A percentile compares a stretch with the other conserved stretches of the same genome.
Evolutionary conservation across 2,113 vertebrate genomes (phyloP).

Genomic region (Rhinolophus sinicus): DNA sequence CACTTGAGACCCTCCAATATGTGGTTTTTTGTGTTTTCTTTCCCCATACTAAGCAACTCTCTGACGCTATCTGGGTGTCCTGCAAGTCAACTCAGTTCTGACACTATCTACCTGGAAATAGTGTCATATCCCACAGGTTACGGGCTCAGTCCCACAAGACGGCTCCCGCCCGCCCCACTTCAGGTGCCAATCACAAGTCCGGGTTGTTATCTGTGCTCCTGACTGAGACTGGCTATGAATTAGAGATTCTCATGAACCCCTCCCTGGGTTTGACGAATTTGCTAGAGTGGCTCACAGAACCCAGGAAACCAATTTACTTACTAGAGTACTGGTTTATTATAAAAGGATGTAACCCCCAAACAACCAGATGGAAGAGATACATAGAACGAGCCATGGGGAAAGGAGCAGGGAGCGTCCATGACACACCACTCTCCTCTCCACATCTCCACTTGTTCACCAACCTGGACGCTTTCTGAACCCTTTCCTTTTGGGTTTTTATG

Average conservation of each 20-base stretch:
- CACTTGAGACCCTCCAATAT: background rate
- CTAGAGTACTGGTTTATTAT: background rate
- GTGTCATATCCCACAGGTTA: background rate
- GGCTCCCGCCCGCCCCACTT: no score
- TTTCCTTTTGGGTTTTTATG: background rate
- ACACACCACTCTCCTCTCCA: no score
- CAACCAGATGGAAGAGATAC: background rate
- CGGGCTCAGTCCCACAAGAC: background rate
- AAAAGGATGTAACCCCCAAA: background rate
- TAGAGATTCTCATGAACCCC: background rate
- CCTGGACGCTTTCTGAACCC: background rate
- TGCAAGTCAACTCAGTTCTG: background rate
- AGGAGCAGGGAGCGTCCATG: background rate
- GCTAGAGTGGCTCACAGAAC: background rate
- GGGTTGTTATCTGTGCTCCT: background rate
- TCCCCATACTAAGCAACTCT: background rate
- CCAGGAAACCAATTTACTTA: background rate
- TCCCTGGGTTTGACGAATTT: background rate
- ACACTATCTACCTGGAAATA: no score
- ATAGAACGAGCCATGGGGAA: background rate
- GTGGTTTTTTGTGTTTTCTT: background rate
- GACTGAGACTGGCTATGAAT: background rate
- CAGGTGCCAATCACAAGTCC: background rate
- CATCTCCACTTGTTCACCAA: background rate
- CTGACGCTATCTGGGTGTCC: no score